Evolutionary conservation across 2,113 vertebrate genomes (phyloP), one percentile per base, ranked within the genome.

Genomic region (Quiscalus mexicanus): DNA sequence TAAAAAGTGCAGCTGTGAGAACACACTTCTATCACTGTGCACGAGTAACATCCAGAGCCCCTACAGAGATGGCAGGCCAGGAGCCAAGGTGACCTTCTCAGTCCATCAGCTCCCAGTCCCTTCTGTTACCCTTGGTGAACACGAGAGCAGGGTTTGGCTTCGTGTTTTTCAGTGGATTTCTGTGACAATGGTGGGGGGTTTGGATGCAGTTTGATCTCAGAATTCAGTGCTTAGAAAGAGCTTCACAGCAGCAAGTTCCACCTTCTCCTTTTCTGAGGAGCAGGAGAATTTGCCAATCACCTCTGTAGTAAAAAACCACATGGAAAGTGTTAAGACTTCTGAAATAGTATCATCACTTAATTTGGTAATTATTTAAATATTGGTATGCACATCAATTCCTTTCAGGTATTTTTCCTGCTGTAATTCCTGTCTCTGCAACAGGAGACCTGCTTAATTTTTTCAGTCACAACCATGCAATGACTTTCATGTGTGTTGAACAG

Each of bases 1-100:
- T 59, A 15, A 71, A 89, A 95, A 24, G 52, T 68, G 73, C 95
- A 90, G 93, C 95, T 96, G 90, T 67, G 69, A 70, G 85, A 71
- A 60, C 79, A 75, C 47, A 10, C 64, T 79, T 68, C 3, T 37
- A 80, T 84, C 79, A 15, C 74, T 70, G 50, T 67, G 31, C 69
- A 7, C 10, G 27, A 85, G 55, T 65, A 58, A 69, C 74, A n/a
- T 69, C 16, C 74, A 96, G 75, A 91, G 76, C 56, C 28, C 82
- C 60, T 75, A 3, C 55, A 78, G 95, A n/a, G 75, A 37, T 33
- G 71, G 79, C 64, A 83, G 85, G 68, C 90, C 88, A 27, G 77
- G 39, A 93, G 44, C 71, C 89, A 47, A 2, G 1, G 84, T 78
- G 88, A 89, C 85, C 60, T 35, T 35, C 90, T 63, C 5, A 37